Evolutionary conservation across 2,888 invertebrate species (phyloP).

Genomic region (Watsonalla cultraria): DNA sequence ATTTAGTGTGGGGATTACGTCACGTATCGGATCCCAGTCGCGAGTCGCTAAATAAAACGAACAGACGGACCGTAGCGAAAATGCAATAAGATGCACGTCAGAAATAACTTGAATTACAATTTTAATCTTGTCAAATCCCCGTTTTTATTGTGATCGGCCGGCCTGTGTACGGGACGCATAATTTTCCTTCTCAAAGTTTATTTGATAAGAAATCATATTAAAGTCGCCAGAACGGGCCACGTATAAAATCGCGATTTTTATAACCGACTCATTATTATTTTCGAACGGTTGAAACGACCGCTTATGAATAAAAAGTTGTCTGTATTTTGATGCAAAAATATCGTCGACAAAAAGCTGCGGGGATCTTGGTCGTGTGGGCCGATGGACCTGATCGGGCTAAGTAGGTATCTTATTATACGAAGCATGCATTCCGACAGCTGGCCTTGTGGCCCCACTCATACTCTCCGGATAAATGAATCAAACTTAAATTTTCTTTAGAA

Average conservation of each 20-base stretch:
- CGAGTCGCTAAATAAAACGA: constrained; percentile 41
- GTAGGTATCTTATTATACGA: background rate
- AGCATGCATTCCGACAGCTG: background rate
- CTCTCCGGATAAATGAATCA: background rate
- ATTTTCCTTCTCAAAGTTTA: constrained; percentile 72
- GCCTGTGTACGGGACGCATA: constrained; percentile 54
- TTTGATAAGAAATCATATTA: constrained; percentile 74
- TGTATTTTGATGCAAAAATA: constrained; percentile 73
- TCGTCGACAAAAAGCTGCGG: constrained; percentile 48
- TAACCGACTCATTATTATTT: constrained; percentile 72
- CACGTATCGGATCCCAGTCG: constrained; percentile 29
- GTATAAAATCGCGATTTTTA: constrained; percentile 74
- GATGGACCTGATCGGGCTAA: constrained; percentile 23
- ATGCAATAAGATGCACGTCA: constrained; percentile 73
- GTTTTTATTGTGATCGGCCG: constrained; percentile 69
- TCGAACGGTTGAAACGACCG: constrained; percentile 57
- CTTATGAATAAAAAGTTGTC: constrained; percentile 69
- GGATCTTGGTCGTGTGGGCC: constrained; percentile 13
- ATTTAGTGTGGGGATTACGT: constrained; percentile 42
- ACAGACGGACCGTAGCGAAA: constrained; percentile 60
- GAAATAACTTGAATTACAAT: constrained; percentile 75
- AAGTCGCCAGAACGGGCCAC: constrained; percentile 38
- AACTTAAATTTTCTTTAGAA: background rate
- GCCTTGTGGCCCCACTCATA: background rate
- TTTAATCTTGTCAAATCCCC: constrained; percentile 77